Conservation (phyloP, 1,140 invertebrate species). For the Ridgeia piscesae region DNA sequence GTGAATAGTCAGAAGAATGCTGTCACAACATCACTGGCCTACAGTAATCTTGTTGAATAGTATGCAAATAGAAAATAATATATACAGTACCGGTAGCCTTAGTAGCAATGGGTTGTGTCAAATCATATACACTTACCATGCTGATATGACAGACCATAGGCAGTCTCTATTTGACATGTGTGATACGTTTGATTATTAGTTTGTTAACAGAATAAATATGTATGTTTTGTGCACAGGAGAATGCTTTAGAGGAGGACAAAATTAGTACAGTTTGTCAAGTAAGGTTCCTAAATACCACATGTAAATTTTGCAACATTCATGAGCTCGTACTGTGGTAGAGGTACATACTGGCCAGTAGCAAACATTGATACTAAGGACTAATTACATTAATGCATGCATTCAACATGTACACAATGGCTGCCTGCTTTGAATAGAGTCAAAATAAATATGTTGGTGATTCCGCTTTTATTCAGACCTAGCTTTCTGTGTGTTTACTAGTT, state of each 20-base stretch:
- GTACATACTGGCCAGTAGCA: not conserved
- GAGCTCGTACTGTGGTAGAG: not conserved
- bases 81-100: not conserved
- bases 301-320: not conserved
- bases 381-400: not conserved
- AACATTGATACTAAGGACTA: not conserved
- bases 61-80: not conserved
- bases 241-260: not conserved
- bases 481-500: not conserved
- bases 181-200: not conserved
- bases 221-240: not conserved
- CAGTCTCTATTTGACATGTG: not conserved
- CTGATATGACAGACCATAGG: not conserved
- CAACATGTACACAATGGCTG: not conserved
- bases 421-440: not conserved
- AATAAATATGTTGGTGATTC: not conserved
- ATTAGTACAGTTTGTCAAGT: not conserved
- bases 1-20: not conserved
- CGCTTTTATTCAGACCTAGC: not conserved
- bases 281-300: not conserved
- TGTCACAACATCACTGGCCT: no score
- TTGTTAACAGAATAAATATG: not conserved
- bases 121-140: not conserved
- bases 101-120: not conserved
- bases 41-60: no score